phyloP scores from a whole-genome alignment of 2,797 vertebrate species.

The Prionace glauca region DNA sequence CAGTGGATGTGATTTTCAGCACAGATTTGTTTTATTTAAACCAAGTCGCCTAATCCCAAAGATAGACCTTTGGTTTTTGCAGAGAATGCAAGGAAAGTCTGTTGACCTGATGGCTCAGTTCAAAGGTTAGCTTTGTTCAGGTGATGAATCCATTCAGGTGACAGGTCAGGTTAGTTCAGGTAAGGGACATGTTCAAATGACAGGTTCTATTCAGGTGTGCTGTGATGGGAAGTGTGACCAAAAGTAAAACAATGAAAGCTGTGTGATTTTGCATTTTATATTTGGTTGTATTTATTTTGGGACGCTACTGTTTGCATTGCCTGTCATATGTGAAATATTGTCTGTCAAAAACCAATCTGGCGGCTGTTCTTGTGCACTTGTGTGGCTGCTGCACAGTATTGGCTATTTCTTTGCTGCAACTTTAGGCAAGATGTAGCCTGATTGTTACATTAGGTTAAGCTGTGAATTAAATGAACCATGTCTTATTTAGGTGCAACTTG shows the following conservation, averaged over 20 bases:
- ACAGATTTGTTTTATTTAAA: background rate
- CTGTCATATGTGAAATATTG: slow-evolving; percentile 79
- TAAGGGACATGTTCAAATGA: background rate
- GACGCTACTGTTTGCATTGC: slow-evolving; percentile 49
- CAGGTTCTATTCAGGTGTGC: background rate
- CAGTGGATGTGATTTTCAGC: background rate
- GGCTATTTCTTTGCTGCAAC: slow-evolving; percentile 66
- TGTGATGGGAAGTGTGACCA: background rate
- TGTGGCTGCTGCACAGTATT: slow-evolving; percentile 56
- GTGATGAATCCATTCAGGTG: background rate
- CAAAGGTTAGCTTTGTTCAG: background rate
- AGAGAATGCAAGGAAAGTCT: background rate
- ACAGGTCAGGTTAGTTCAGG: background rate
- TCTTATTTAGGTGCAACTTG: slow-evolving; percentile 75
- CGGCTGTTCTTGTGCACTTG: slow-evolving; percentile 43
- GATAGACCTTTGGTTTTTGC: background rate
- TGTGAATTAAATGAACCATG: slow-evolving; percentile 72
- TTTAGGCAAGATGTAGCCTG: slow-evolving; percentile 64
- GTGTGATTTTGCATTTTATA: background rate
- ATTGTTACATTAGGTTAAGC: slow-evolving; percentile 79
- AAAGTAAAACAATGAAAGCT: background rate
- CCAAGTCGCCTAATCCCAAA: background rate
- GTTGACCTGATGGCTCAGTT: background rate
- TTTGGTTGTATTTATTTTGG: background rate
- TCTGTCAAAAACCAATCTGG: slow-evolving; percentile 68